phyloP scores from a whole-genome alignment of 1,140 invertebrate species.

The Metaphire vulgaris region DNA sequence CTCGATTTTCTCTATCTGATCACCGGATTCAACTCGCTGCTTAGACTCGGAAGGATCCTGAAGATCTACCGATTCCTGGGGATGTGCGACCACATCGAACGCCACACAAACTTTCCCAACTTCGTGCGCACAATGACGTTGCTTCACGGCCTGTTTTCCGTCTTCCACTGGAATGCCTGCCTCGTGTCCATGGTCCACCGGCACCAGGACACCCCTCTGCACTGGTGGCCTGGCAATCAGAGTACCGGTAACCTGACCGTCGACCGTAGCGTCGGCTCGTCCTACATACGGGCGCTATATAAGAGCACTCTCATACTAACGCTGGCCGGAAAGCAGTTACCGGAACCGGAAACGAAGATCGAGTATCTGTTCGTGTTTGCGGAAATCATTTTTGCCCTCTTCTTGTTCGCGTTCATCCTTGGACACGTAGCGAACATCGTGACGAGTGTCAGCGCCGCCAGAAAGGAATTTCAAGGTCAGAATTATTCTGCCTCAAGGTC shows the following conservation, averaged over 20 bases:
- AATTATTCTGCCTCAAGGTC: no score
- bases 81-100: conserved; percentile 90
- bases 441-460: conserved; percentile 48
- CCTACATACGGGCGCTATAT: conserved; percentile 94
- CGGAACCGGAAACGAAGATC: conserved; percentile 70
- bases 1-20: conserved; percentile 96
- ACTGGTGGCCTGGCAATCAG: conserved; percentile 32
- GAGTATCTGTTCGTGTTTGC: conserved; percentile 49
- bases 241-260: conserved; percentile 31
- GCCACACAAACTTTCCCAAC: conserved; percentile 94
- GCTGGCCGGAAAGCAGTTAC: conserved; percentile 64
- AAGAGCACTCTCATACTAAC: conserved; percentile 93
- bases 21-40: conserved; percentile 93
- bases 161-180: conserved; percentile 99
- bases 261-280: neutral
- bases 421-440: conserved; percentile 53
- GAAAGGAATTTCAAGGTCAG: conserved; percentile 54
- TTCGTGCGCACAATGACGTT: conserved; percentile 83
- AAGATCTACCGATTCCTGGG: conserved; percentile 96
- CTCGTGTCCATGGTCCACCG: conserved; percentile 50
- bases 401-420: conserved; percentile 51
- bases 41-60: conserved; percentile 90
- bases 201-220: neutral
- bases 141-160: conserved; percentile 92
- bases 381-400: conserved; percentile 47